Conservation (phyloP, 1,140 invertebrate species). For the Homalodisca vitripennis region DNA sequence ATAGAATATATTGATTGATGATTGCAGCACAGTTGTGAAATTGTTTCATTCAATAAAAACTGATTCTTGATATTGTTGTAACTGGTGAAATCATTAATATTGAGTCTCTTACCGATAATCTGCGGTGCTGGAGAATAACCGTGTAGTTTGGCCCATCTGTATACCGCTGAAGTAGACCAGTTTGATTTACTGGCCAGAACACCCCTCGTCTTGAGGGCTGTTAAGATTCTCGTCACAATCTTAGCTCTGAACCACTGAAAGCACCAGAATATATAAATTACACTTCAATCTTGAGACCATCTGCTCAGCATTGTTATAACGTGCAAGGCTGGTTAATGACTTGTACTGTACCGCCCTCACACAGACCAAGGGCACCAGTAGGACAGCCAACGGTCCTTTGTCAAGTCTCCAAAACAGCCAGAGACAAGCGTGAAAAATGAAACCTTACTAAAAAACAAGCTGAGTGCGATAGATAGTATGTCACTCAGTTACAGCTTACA, state of each 20-base stretch:
- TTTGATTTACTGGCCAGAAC: not conserved
- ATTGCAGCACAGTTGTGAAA: not conserved
- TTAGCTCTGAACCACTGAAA: slow-evolving; percentile 17
- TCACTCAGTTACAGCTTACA: too few relatives aligned
- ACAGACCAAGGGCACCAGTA: not conserved
- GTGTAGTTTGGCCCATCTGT: not conserved
- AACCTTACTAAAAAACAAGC: too few relatives aligned
- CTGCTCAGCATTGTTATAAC: not conserved
- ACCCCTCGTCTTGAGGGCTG: not conserved
- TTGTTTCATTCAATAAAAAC: not conserved
- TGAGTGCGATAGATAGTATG: too few relatives aligned
- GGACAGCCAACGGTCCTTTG: not conserved
- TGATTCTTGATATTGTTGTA: not conserved
- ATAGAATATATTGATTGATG: not conserved
- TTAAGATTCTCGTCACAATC: not conserved
- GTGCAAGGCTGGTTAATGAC: not conserved
- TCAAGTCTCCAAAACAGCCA: not conserved
- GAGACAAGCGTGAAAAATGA: too few relatives aligned
- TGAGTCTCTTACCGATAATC: not conserved
- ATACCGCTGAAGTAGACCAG: slow-evolving; percentile 4
- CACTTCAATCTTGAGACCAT: not conserved
- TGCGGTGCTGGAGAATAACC: slow-evolving; percentile 11
- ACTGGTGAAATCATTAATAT: too few relatives aligned
- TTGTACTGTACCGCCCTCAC: not conserved
- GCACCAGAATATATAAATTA: not conserved